Base-by-base conservation (phyloP, 2,888 invertebrate genomes). In the Plebejus argus region DNA sequence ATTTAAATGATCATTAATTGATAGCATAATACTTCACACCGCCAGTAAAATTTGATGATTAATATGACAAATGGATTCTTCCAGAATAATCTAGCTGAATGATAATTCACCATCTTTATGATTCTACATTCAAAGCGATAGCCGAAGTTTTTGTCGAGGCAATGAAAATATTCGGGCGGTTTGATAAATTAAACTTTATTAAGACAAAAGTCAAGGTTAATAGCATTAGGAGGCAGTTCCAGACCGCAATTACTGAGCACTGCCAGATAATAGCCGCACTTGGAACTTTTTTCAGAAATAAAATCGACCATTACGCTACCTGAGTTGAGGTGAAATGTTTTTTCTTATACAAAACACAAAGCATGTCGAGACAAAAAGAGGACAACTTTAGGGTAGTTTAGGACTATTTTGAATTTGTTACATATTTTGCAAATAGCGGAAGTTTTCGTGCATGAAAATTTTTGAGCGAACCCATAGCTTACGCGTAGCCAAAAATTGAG, bases 81-180 rank as follows among this genome's bases (percentile, higher is more conserved):
- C 6, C 45, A 49, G 72, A 49, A 45, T 45, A 72, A 72, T 72
- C 45, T 49, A n/a, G 45, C 45, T 15, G 72, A 72, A 49, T 66
- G 66, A 66, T 72, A 72, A 45, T 45, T 72, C 33, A 72, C 49
- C 39, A 72, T 72, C 45, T 72, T 72, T 45, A 72, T 45, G 72
- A 12, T 20, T 49, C 39, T n/a, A 20, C 72, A 72, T 39, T 45
- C 45, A 45, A 72, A 49, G 72, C 23, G 15, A 72, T 49, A 45
- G 23, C 72, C 45, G 20, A 72, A 72, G 72, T 72, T 71, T 71
- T 71, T 3, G 45, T 49, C 1, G 23, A 23, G 23, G 45, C 72
- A 72, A 72, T 72, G 71, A 72, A 72, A 72, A 72, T 45, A 45
- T 72, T 72, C 72, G 45, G 72, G 23, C 23, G 72, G 72, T 72